These are phyloP conservation scores for Dicrurus megarhynchus DNA, from an alignment of 2,113 vertebrate genomes.

Conservation along the genomic window DNA sequence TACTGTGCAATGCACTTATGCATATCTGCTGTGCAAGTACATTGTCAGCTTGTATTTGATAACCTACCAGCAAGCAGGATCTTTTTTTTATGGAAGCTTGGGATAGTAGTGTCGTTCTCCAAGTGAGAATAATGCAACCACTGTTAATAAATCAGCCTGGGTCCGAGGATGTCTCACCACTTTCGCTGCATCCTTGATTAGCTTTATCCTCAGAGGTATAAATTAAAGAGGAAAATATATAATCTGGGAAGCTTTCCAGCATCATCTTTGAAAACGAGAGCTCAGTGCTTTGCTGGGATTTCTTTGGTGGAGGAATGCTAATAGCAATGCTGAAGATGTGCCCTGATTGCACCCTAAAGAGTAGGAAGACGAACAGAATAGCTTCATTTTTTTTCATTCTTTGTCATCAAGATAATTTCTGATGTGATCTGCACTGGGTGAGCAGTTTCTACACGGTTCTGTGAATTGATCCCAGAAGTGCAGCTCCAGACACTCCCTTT, in stretches of 20 bases:
- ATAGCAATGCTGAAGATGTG: neutral
- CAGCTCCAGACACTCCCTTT: neutral
- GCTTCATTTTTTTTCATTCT: neutral
- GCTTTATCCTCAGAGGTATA: slow-evolving; percentile 46
- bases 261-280: slow-evolving; percentile 40
- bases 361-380: neutral
- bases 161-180: neutral
- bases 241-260: slow-evolving; percentile 56
- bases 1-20: slow-evolving; percentile 19
- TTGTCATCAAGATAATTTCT: slow-evolving; percentile 8
- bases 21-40: slow-evolving; percentile 47
- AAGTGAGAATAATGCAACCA: slow-evolving; percentile 6
- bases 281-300: neutral
- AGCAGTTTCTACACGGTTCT: neutral
- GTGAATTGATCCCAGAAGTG: neutral
- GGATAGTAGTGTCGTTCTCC: neutral
- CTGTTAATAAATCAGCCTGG: slow-evolving; percentile 25
- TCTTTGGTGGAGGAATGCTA: slow-evolving; percentile 26
- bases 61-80: neutral
- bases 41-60: slow-evolving; percentile 37
- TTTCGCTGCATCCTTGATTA: slow-evolving; percentile 8
- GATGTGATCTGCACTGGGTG: neutral
- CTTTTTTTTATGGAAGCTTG: neutral
- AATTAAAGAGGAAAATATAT: slow-evolving; percentile 55
- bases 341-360: slow-evolving; percentile 17